Conservation (phyloP, 2,888 invertebrate species). For the Gonocerus acuteangulatus region DNA sequence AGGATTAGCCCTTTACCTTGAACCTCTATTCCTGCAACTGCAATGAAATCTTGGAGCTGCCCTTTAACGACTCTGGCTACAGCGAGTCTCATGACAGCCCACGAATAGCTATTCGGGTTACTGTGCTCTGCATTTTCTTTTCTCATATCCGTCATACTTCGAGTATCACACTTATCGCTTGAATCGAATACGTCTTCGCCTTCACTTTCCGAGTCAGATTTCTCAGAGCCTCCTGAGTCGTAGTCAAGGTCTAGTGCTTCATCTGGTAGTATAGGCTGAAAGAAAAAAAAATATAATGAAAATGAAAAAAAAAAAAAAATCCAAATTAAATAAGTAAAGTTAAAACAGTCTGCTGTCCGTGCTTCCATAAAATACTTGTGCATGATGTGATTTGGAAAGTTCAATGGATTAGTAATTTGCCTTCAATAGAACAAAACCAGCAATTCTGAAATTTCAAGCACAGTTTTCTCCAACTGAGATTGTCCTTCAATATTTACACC, state of each 20-base stretch:
- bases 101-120: constrained; percentile 90
- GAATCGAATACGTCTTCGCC: constrained; percentile 69
- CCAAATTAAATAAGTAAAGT: constrained; percentile 8
- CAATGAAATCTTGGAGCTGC: constrained; percentile 80
- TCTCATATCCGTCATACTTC: constrained; percentile 16
- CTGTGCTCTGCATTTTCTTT: constrained; percentile 74
- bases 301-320: too few species aligned
- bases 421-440: too few species aligned
- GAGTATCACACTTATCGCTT: constrained; percentile 41
- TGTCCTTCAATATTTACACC: too few species aligned
- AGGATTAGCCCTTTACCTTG: too few species aligned
- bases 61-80: constrained; percentile 74
- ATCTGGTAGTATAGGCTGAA: constrained; percentile 52
- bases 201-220: constrained; percentile 70
- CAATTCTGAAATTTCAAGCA: too few species aligned
- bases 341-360: too few species aligned
- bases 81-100: constrained; percentile 87
- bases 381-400: too few species aligned
- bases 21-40: constrained; percentile 80
- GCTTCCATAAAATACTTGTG: too few species aligned
- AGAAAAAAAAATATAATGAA: constrained; percentile 1
- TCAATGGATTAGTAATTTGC: too few species aligned
- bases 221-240: constrained; percentile 75
- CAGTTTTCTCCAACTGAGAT: too few species aligned
- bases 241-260: constrained; percentile 70